A percentile compares a stretch with the other conserved stretches of the same genome.
Evolutionary conservation across 2,113 vertebrate genomes (phyloP).

Genomic region (Neomonachus schauinslandi): DNA sequence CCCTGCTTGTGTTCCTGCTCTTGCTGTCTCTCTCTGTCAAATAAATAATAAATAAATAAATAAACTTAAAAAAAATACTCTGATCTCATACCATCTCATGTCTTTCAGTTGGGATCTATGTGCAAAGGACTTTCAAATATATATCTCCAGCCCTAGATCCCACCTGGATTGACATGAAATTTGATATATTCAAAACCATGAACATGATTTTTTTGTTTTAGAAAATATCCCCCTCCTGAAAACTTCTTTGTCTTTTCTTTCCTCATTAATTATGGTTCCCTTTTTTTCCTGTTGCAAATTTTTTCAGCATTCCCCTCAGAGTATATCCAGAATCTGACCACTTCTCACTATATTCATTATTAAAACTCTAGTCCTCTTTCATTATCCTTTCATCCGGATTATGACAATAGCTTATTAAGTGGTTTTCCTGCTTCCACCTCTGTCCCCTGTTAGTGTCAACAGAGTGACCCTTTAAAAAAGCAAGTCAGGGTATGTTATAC

Average conservation of each 20-base stretch:
- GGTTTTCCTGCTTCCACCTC: not conserved
- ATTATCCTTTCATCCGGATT: not conserved
- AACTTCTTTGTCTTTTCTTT: not conserved
- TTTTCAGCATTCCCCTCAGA: not conserved
- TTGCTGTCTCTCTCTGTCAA: too few relatives aligned
- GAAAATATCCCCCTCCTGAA: not conserved
- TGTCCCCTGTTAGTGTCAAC: not conserved
- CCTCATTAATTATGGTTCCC: not conserved
- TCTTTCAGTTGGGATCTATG: conserved; percentile 6
- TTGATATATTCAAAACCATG: not conserved
- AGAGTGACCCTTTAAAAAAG: not conserved
- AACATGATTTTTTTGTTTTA: not conserved
- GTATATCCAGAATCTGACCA: not conserved
- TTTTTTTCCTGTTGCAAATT: not conserved
- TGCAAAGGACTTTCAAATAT: not conserved
- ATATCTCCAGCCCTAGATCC: not conserved
- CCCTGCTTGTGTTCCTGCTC: too few relatives aligned
- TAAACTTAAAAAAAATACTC: not conserved
- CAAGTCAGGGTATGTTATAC: not conserved
- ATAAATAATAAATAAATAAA: too few relatives aligned
- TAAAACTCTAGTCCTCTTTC: not conserved
- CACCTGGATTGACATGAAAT: not conserved
- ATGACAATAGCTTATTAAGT: not conserved
- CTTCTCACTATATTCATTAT: not conserved
- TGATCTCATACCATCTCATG: not conserved